Evolutionary conservation across 1,140 invertebrate genomes (phyloP), one percentile per base, ranked within the genome.

Genomic region (Holotrichia oblita): DNA sequence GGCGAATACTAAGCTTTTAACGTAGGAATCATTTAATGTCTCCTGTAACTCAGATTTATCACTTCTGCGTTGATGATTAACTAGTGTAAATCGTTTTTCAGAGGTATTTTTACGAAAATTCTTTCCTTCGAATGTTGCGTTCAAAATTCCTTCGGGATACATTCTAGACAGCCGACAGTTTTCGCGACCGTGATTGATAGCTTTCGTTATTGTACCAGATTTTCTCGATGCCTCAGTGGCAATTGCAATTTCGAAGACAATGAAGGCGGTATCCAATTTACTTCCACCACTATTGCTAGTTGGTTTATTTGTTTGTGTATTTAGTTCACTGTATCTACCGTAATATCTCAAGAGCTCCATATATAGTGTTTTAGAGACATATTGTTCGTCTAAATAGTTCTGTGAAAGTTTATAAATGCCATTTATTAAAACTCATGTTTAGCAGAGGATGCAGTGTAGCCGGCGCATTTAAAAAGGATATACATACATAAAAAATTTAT

Each of bases 211-310:
- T 55, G 14, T 55, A 17, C 48, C 48, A 55, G 48, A 55, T 55
- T 55, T 55, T 55, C 48, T 17, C 48, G 48, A 6, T 17, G 48
- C 48, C 48, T 55, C 17, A 6, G n/a, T 17, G 48, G 48, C 48
- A 55, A 55, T 55, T 55, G 48, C 48, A 55, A 17, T 55, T 55
- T 17, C 12, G 48, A 55, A 55, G 48, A 55, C 48, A 55, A 55
- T 17, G 17, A 55, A 55, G 48, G 14, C 48, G 48, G 48, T 6
- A 55, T 55, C 14, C 48, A 55, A 55, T 55, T 55, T 55, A 55
- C 48, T 55, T 6, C 48, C 48, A 17, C 14, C 48, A 55, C n/a
- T 55, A 55, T 17, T 17, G 44, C 12, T 48, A 48, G 44, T 48
- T 48, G n/a, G 44, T 48, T 48, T 48, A 48, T 42, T 42, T 42